Evolutionary conservation across 2,888 invertebrate genomes (phyloP).

Genomic region (Orthosia incerta): DNA sequence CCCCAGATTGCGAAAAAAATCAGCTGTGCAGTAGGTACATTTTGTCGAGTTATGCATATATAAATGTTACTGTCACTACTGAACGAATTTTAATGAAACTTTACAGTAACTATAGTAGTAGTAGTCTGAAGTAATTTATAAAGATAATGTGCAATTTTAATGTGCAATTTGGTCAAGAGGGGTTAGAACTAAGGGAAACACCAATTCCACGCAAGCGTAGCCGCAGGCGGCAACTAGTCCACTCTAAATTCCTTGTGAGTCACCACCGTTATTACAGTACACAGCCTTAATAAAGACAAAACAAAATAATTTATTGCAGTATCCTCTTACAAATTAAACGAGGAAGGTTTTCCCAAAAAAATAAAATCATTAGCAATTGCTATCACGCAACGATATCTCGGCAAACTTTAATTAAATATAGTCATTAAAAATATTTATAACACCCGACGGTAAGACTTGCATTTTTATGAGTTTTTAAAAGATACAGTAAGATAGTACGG

Average conservation of each 20-base stretch:
- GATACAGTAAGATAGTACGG: conserved; percentile 67
- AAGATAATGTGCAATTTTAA: too few species aligned
- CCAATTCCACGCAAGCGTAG: too few species aligned
- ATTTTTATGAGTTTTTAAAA: conserved; percentile 86
- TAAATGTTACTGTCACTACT: too few species aligned
- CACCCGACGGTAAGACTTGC: conserved; percentile 78
- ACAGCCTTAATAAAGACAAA: conserved; percentile 39
- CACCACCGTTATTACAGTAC: conserved; percentile 25
- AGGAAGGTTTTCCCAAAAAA: conserved; percentile 59
- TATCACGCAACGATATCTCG: conserved; percentile 74
- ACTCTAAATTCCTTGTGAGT: not conserved
- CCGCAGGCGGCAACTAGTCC: too few species aligned
- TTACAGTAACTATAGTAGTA: too few species aligned
- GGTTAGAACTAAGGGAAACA: too few species aligned
- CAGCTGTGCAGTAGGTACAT: too few species aligned
- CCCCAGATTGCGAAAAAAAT: too few species aligned
- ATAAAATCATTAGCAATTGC: conserved; percentile 74
- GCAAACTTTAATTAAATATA: conserved; percentile 81
- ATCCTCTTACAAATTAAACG: conserved; percentile 32
- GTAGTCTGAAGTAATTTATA: too few species aligned
- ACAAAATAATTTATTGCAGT: conserved; percentile 44
- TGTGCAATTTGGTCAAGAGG: too few species aligned
- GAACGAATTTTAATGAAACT: too few species aligned
- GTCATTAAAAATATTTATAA: conserved; percentile 89
- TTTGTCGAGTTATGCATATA: too few species aligned